These are phyloP conservation scores for Drosophila lacicola DNA, from an alignment of 2,888 invertebrate species.

Conservation along the genomic window DNA sequence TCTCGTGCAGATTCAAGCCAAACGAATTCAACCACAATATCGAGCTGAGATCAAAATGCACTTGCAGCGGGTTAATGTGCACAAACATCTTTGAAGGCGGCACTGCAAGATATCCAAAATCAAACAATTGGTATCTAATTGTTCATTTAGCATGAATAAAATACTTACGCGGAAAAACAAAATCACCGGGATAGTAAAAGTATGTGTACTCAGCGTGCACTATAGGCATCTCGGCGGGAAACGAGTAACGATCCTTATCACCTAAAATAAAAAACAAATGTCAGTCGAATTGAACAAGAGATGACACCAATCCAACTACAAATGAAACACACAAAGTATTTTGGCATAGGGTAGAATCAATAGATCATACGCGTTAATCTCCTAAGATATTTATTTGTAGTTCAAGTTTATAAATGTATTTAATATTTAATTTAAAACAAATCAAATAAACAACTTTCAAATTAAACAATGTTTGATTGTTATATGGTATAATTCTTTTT, in stretches of 20 bases:
- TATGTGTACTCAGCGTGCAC: conserved; percentile 98
- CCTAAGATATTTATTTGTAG: neutral
- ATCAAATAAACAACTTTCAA: no score
- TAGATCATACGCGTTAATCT: conserved; percentile 9
- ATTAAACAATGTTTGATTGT: no score
- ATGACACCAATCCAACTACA: neutral
- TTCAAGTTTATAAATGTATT: neutral
- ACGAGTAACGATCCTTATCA: conserved; percentile 90
- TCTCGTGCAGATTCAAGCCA: conserved; percentile 93
- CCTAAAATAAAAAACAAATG: conserved; percentile 85
- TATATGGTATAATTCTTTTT: no score
- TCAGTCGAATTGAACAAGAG: conserved; percentile 2
- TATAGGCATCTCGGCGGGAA: conserved; percentile 95
- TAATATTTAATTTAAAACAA: neutral
- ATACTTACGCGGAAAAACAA: conserved; percentile 93
- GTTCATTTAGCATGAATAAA: fast-evolving
- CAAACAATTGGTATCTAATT: neutral
- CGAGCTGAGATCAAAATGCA: conserved; percentile 94
- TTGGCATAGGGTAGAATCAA: conserved; percentile 7
- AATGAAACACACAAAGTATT: conserved; percentile 14
- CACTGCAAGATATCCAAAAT: conserved; percentile 87
- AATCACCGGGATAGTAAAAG: conserved; percentile 97
- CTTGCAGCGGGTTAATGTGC: conserved; percentile 95
- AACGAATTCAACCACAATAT: conserved; percentile 98
- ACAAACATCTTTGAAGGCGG: conserved; percentile 97